phyloP scores from a whole-genome alignment of 2,888 invertebrate species.

The Tetragonula carbonaria region DNA sequence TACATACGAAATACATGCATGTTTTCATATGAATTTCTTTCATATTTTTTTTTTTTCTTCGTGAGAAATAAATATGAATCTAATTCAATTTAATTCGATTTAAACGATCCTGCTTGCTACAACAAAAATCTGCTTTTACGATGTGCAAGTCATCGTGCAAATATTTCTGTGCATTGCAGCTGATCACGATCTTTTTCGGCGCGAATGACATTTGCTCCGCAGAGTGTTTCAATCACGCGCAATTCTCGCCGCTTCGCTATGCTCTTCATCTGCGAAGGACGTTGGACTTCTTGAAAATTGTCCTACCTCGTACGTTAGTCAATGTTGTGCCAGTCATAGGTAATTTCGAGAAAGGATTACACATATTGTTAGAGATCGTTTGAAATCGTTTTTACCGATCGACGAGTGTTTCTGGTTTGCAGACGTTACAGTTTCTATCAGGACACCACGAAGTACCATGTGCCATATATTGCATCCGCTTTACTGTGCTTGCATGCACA shows the following conservation, averaged over 20 bases:
- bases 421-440: slow-evolving; percentile 90
- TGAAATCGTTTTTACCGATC: neutral
- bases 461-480: slow-evolving; percentile 90
- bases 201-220: slow-evolving; percentile 91
- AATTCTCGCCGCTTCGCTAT: slow-evolving; percentile 87
- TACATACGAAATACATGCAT: too few species aligned
- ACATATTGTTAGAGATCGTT: neutral
- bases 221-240: slow-evolving; percentile 85
- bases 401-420: slow-evolving; percentile 41
- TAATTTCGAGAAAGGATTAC: slow-evolving; percentile 74
- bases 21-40: too few species aligned
- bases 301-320: slow-evolving; percentile 89
- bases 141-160: neutral
- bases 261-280: slow-evolving; percentile 87
- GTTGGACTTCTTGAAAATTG: slow-evolving; percentile 88
- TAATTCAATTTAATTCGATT: too few species aligned
- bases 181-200: slow-evolving; percentile 90
- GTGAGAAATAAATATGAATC: too few species aligned
- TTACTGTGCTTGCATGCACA: slow-evolving; percentile 91
- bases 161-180: slow-evolving; percentile 69
- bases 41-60: too few species aligned
- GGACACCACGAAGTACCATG: slow-evolving; percentile 87
- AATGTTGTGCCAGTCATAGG: slow-evolving; percentile 90
- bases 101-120: too few species aligned
- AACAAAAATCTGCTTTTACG: neutral